phyloP scores from a whole-genome alignment of 92 coral and sea anemone species.

The Galaxea fascicularis region DNA sequence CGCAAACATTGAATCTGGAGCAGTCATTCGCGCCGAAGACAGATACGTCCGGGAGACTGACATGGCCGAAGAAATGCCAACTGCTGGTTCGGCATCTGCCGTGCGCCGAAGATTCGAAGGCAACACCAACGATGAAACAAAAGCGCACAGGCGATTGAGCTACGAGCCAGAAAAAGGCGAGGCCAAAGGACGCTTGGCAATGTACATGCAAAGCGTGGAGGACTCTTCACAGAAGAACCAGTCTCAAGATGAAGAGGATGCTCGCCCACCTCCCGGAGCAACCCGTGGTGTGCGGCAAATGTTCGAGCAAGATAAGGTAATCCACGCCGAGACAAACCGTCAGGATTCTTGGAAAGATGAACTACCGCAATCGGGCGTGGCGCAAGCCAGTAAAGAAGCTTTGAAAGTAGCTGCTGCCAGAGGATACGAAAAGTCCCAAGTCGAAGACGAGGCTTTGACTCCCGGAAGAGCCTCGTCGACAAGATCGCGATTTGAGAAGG shows the following conservation, averaged over 20 bases:
- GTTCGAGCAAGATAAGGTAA: slow-evolving; percentile 80
- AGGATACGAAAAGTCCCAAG: slow-evolving; percentile 35
- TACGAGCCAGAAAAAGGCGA: slow-evolving; percentile 83
- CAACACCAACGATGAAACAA: slow-evolving; percentile 49
- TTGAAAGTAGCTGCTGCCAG: slow-evolving; percentile 76
- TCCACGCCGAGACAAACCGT: slow-evolving; percentile 64
- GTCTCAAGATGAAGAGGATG: slow-evolving; percentile 69
- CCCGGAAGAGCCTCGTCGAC: slow-evolving; percentile 61
- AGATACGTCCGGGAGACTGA: slow-evolving; percentile 55
- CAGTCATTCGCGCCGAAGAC: slow-evolving; percentile 50
- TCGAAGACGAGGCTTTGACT: slow-evolving; percentile 45
- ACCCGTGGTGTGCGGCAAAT: slow-evolving; percentile 76
- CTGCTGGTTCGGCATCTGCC: slow-evolving; percentile 71
- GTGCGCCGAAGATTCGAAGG: slow-evolving; percentile 72
- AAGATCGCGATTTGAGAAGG: slow-evolving; percentile 63
- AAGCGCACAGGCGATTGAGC: slow-evolving; percentile 82
- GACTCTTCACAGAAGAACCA: slow-evolving; percentile 11
- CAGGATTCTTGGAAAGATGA: slow-evolving; percentile 68
- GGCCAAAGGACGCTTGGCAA: slow-evolving; percentile 52
- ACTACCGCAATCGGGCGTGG: slow-evolving; percentile 69
- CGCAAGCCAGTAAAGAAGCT: slow-evolving; percentile 79
- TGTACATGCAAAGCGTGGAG: slow-evolving; percentile 45
- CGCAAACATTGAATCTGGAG: slow-evolving; percentile 68
- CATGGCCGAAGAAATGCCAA: slow-evolving; percentile 65
- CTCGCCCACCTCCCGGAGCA: slow-evolving; percentile 74